Evolutionary conservation across 2,888 invertebrate genomes (phyloP).

Genomic region (Mellilla xanthometata): DNA sequence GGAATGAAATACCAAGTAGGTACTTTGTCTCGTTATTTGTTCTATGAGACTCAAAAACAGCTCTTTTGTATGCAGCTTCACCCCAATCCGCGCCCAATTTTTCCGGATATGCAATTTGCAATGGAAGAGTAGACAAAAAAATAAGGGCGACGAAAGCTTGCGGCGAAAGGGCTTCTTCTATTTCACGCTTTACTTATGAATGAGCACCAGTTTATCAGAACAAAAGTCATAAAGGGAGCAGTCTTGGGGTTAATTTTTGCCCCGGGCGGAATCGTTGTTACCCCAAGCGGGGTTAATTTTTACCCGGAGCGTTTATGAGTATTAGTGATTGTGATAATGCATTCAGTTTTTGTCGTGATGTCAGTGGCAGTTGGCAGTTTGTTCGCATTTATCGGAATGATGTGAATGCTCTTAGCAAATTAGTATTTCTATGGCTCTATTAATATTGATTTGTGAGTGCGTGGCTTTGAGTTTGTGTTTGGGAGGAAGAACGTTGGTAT

Average conservation of each 20-base stretch:
- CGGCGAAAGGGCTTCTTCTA: constrained; percentile 50
- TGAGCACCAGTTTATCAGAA: constrained; percentile 52
- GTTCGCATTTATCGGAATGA: constrained; percentile 3
- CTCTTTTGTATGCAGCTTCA: constrained; percentile 1
- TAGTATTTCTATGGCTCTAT: constrained; percentile 3
- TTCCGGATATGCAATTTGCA: constrained; percentile 26
- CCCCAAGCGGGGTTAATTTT: constrained; percentile 45
- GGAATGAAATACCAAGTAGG: no score
- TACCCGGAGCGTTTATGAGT: constrained; percentile 44
- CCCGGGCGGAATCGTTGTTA: constrained; percentile 16
- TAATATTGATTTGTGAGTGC: no score
- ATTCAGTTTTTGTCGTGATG: constrained; percentile 20
- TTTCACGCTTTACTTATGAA: constrained; percentile 54
- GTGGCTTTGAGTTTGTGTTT: no score
- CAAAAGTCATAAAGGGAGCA: constrained; percentile 57
- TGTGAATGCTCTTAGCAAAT: constrained; percentile 13
- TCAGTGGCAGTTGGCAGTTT: constrained; percentile 21
- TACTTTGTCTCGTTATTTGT: no score
- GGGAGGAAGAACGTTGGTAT: no score
- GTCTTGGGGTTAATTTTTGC: constrained; percentile 58
- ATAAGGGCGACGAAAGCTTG: constrained; percentile 55
- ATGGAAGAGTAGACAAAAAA: constrained; percentile 31
- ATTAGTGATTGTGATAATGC: constrained; percentile 33
- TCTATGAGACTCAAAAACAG: neutral
- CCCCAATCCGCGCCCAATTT: constrained; percentile 4